These are phyloP conservation scores for Puma concolor DNA, from an alignment of 2,113 vertebrate genomes.

Conservation along the genomic window DNA sequence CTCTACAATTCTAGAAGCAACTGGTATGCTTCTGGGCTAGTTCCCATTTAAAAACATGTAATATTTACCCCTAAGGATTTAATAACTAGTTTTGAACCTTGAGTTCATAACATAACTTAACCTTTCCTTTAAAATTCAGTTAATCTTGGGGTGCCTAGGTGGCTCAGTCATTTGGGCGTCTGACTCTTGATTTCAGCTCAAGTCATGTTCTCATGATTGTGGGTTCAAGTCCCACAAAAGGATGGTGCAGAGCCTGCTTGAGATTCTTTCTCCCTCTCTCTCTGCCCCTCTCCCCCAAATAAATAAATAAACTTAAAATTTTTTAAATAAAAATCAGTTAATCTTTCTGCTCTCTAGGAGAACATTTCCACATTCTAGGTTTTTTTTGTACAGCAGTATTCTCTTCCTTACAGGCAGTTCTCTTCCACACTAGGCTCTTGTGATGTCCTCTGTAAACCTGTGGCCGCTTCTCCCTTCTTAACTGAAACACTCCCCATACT, in stretches of 20 bases:
- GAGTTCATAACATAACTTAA: not conserved
- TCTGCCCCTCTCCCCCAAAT: no score
- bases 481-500: constrained; percentile 12
- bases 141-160: not conserved
- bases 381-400: not conserved
- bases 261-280: no score
- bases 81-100: constrained; percentile 21
- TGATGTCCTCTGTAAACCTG: not conserved
- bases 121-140: constrained; percentile 19
- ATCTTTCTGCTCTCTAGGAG: not conserved
- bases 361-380: not conserved
- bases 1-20: constrained; percentile 16
- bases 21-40: not conserved
- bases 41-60: not conserved
- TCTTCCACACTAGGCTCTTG: not conserved
- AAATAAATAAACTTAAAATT: no score
- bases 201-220: no score
- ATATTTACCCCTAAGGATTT: not conserved
- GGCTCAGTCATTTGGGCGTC: no score
- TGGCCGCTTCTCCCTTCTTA: not conserved
- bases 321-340: not conserved
- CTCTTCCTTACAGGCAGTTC: not conserved
- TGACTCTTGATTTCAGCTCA: no score
- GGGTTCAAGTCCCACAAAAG: no score
- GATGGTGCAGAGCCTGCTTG: no score